A percentile compares a stretch with the other conserved stretches of the same genome.
Evolutionary conservation across 2,888 invertebrate genomes (phyloP).

Genomic region (Entomobrya proxima): DNA sequence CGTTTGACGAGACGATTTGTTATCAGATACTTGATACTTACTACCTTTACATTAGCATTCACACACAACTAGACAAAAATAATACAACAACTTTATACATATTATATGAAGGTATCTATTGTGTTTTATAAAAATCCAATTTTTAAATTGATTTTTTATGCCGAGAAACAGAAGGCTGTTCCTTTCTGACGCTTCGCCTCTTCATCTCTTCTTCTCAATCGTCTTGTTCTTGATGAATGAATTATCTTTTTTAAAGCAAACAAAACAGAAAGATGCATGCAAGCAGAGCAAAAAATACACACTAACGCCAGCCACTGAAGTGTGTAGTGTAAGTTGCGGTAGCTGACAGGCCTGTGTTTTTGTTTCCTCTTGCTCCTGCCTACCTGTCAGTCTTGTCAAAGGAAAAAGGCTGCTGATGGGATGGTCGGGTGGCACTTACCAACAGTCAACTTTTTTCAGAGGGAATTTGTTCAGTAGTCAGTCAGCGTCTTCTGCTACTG

Average conservation of each 20-base stretch:
- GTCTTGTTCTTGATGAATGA: conserved; percentile 47
- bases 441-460: conserved; percentile 17
- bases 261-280: background rate
- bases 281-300: conserved; percentile 28
- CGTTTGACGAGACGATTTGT: conserved; percentile 58
- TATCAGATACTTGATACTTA: conserved; percentile 3
- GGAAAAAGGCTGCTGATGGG: conserved; percentile 58
- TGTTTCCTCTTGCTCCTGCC: conserved; percentile 63
- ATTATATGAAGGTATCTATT: too few species aligned
- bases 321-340: conserved; percentile 62
- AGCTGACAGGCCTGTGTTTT: conserved; percentile 63
- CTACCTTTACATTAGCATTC: background rate
- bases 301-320: conserved; percentile 7
- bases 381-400: conserved; percentile 67
- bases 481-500: background rate
- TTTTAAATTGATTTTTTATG: conserved; percentile 13
- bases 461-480: conserved; percentile 7
- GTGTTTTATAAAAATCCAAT: background rate
- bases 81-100: too few species aligned
- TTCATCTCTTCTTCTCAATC: background rate
- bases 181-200: background rate
- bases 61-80: background rate
- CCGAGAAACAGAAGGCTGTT: background rate
- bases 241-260: conserved; percentile 45
- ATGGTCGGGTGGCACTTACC: conserved; percentile 60